phyloP scores from a whole-genome alignment of 1,140 invertebrate genomes.

The Globodera rostochiensis region DNA sequence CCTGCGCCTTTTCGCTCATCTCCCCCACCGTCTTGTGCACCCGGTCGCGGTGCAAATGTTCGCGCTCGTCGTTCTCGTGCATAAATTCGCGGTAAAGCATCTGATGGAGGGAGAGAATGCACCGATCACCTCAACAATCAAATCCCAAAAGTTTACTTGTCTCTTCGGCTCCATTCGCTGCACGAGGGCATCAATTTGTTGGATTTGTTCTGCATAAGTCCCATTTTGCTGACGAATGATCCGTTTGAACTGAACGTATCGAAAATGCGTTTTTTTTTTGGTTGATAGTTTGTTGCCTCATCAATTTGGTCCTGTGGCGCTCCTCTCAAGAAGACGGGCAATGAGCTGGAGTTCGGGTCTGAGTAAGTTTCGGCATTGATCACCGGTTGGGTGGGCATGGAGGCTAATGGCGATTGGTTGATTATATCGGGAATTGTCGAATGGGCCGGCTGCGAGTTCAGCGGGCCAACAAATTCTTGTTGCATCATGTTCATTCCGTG shows the following conservation, averaged over 20 bases:
- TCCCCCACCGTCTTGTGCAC: slow-evolving; percentile 45
- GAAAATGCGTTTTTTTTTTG: slow-evolving; percentile 5
- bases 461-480: neutral
- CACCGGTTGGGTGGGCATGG: neutral
- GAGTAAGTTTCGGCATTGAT: neutral
- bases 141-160: slow-evolving; percentile 27
- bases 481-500: neutral
- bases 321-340: slow-evolving; percentile 41
- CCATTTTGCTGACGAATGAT: slow-evolving; percentile 48
- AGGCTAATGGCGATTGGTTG: neutral
- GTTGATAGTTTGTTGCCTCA: slow-evolving; percentile 28
- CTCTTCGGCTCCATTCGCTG: slow-evolving; percentile 30
- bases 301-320: slow-evolving; percentile 38
- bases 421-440: slow-evolving; percentile 12
- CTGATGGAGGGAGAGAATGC: slow-evolving; percentile 22
- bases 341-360: neutral
- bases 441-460: neutral
- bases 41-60: slow-evolving; percentile 39
- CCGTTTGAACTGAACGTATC: slow-evolving; percentile 35
- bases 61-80: slow-evolving; percentile 46
- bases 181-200: slow-evolving; percentile 43
- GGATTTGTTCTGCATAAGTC: slow-evolving; percentile 42
- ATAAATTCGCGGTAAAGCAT: slow-evolving; percentile 46
- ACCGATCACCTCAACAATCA: neutral
- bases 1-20: slow-evolving; percentile 46